Conservation (phyloP, 1,140 invertebrate species). For the Pantala flavescens region DNA sequence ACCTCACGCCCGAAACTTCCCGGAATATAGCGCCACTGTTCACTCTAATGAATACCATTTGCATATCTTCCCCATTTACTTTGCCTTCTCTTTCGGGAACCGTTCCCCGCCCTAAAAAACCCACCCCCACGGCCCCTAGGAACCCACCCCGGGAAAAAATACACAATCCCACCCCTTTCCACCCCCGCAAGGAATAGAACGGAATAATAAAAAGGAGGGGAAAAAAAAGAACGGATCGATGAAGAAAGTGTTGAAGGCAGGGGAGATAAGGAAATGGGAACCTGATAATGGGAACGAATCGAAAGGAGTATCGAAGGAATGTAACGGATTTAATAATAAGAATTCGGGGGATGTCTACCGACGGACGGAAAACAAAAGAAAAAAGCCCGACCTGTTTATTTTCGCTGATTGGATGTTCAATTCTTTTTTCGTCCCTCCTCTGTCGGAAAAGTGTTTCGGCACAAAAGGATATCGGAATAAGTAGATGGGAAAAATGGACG, state of each 20-base stretch:
- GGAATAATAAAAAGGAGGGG: neutral
- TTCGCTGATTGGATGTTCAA: neutral
- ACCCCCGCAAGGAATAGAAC: neutral
- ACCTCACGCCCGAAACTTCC: neutral
- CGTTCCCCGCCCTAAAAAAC: too few relatives aligned
- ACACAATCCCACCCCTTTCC: too few relatives aligned
- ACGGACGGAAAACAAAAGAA: neutral
- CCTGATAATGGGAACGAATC: neutral
- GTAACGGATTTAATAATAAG: neutral
- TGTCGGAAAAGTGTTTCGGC: neutral
- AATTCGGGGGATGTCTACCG: neutral
- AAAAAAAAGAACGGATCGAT: neutral
- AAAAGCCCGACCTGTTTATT: neutral
- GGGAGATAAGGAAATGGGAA: neutral
- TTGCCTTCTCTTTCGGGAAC: neutral
- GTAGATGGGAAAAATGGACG: neutral
- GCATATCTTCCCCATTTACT: constrained; percentile 9
- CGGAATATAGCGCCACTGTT: neutral
- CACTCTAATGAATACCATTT: constrained; percentile 4
- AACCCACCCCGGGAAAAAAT: too few relatives aligned
- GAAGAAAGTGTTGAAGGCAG: neutral
- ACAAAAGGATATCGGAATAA: neutral
- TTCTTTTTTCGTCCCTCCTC: neutral
- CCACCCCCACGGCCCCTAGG: too few relatives aligned
- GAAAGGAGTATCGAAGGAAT: neutral